Evolutionary conservation across 2,797 vertebrate species (phyloP).

Genomic region (Paramormyrops hopkinsi): DNA sequence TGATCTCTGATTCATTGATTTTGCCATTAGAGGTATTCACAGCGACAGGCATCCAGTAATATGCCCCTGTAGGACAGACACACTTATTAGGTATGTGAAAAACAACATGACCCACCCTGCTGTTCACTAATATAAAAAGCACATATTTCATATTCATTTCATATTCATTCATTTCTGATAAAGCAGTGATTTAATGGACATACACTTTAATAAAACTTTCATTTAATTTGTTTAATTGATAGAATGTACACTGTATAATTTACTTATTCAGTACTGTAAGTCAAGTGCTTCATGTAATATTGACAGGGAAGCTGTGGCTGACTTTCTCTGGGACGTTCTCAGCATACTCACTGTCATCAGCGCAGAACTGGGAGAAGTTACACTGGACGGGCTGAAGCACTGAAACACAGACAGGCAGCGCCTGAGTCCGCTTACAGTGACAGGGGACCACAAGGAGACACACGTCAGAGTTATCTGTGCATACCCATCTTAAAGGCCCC

Average conservation of each 20-base stretch:
- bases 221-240: neutral
- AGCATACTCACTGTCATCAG: neutral
- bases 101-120: neutral
- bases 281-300: neutral
- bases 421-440: neutral
- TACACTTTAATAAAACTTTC: neutral
- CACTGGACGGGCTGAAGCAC: neutral
- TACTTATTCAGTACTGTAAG: neutral
- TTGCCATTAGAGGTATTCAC: neutral
- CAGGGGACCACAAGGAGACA: neutral
- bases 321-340: neutral
- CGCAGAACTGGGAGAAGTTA: neutral
- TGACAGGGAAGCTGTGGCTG: neutral
- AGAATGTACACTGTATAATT: neutral
- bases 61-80: conserved; percentile 40
- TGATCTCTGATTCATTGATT: conserved; percentile 22
- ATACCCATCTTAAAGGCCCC: neutral
- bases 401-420: neutral
- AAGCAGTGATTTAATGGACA: neutral
- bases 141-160: neutral
- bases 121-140: neutral
- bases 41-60: conserved; percentile 50
- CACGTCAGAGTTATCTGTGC: neutral
- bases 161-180: neutral
- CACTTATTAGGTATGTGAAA: neutral